Evolutionary conservation across 2,113 vertebrate genomes (phyloP).

Genomic region (Pachypanchax playfairii): DNA sequence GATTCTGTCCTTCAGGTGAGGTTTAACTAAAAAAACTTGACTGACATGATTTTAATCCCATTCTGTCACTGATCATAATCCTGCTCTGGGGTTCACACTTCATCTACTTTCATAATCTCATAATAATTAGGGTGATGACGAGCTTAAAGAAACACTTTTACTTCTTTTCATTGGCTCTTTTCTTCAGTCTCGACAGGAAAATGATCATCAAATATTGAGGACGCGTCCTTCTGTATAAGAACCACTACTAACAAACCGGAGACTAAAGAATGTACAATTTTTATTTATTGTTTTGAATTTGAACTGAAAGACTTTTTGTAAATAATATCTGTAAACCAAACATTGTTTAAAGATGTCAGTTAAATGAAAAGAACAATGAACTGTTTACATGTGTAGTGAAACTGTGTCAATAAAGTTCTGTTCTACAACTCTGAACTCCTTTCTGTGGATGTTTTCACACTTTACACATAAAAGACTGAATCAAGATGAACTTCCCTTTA

Average conservation of each 20-base stretch:
- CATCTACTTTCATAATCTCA: too few relatives aligned
- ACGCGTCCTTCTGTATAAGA: conserved; percentile 27
- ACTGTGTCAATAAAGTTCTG: conserved; percentile 62
- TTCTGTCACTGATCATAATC: too few relatives aligned
- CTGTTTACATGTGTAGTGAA: conserved; percentile 59
- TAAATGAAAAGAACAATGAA: conserved; percentile 52
- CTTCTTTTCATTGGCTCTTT: too few relatives aligned
- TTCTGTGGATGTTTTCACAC: neutral
- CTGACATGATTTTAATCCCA: too few relatives aligned
- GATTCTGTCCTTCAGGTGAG: neutral
- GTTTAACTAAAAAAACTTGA: too few relatives aligned
- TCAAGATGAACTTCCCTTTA: neutral
- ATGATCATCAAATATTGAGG: too few relatives aligned
- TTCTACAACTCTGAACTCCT: conserved; percentile 30
- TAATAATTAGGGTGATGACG: too few relatives aligned
- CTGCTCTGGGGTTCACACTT: too few relatives aligned
- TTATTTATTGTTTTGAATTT: conserved; percentile 76
- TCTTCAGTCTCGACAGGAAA: too few relatives aligned
- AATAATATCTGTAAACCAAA: conserved; percentile 63
- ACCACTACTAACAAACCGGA: conserved; percentile 57
- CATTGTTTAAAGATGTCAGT: conserved; percentile 45
- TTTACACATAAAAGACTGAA: neutral
- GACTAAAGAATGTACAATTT: conserved; percentile 73
- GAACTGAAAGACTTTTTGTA: conserved; percentile 63
- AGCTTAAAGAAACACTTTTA: too few relatives aligned